Evolutionary conservation across 2,113 vertebrate species (phyloP).

Genomic region (Python bivittatus): DNA sequence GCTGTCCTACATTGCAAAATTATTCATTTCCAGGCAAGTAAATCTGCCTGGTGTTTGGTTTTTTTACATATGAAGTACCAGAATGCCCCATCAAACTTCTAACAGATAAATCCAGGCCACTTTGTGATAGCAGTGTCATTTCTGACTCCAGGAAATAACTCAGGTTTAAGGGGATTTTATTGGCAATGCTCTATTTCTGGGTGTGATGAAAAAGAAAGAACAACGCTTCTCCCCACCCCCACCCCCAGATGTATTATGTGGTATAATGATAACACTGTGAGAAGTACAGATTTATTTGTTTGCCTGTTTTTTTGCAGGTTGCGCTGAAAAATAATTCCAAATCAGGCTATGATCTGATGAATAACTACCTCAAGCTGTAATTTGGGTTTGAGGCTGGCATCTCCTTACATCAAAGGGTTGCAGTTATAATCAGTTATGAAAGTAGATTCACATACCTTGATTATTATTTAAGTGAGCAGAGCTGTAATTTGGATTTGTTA

Average conservation of each 20-base stretch:
- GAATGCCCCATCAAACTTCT: neutral
- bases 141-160: neutral
- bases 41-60: neutral
- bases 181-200: neutral
- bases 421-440: no score
- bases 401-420: no score
- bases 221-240: neutral
- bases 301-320: neutral
- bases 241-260: neutral
- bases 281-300: neutral
- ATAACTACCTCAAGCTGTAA: neutral
- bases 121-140: neutral
- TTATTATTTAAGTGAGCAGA: no score
- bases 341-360: neutral
- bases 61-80: neutral
- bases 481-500: no score
- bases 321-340: neutral
- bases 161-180: neutral
- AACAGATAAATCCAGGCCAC: neutral
- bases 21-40: neutral
- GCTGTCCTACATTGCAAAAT: neutral
- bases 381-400: no score
- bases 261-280: neutral
- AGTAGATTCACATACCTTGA: no score
- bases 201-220: neutral